These are phyloP conservation scores for Venustaconcha ellipsiformis DNA, from an alignment of 1,140 invertebrate species.

Conservation along the genomic window DNA sequence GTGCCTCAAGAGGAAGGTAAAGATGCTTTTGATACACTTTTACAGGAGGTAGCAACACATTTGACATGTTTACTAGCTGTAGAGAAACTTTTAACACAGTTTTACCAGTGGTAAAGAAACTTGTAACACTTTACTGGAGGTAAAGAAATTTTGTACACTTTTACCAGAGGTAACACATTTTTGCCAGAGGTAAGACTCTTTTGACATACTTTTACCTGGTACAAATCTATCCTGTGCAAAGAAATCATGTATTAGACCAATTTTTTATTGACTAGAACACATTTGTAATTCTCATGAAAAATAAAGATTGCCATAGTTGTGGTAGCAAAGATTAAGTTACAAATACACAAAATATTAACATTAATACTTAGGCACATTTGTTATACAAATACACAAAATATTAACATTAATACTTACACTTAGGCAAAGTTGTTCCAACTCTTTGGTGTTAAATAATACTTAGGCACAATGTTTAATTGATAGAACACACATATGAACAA, in stretches of 20 bases:
- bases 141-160: not conserved
- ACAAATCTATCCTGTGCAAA: not conserved
- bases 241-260: not conserved
- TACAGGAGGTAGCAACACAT: no score
- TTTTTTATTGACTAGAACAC: not conserved
- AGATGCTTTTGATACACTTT: not conserved
- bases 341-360: no score
- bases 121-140: not conserved
- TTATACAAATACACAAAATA: no score
- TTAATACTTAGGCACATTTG: no score
- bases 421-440: no score
- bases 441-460: no score
- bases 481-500: no score
- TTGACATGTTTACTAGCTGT: not conserved
- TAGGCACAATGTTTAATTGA: no score
- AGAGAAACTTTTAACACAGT: constrained; percentile 1
- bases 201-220: not conserved
- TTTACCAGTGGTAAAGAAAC: constrained; percentile 17
- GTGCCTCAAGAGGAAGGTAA: constrained; percentile 41
- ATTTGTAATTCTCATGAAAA: not conserved
- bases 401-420: no score
- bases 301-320: no score
- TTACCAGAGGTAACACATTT: not conserved
- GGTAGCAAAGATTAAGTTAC: no score
- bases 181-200: no score